These are phyloP conservation scores for Cordylochernes scorpioides DNA, from an alignment of 2,888 invertebrate genomes.

Conservation along the genomic window DNA sequence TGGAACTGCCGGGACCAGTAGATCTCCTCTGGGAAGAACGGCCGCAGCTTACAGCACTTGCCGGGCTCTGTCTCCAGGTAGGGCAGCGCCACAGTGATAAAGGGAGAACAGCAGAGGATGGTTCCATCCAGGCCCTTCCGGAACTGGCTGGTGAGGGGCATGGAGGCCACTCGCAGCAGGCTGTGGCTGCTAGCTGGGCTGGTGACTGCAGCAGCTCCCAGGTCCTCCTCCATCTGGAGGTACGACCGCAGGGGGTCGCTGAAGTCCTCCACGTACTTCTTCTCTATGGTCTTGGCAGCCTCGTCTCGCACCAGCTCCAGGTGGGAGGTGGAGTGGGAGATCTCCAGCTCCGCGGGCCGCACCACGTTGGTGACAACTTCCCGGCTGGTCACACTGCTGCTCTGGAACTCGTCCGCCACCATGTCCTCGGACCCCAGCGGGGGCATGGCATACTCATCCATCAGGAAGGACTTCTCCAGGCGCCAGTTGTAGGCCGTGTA, in stretches of 20 bases:
- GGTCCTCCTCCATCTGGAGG: slow-evolving; percentile 24
- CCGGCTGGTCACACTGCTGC: not conserved
- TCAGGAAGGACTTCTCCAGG: slow-evolving; percentile 61
- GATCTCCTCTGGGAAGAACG: slow-evolving; percentile 41
- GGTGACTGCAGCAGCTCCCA: too few species aligned
- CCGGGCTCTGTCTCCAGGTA: slow-evolving; percentile 63
- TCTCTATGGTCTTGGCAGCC: slow-evolving; percentile 7
- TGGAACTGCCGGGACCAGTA: slow-evolving; percentile 32
- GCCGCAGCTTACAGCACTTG: slow-evolving; percentile 39
- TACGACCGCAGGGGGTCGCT: slow-evolving; percentile 49
- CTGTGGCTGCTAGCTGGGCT: slow-evolving; percentile 5
- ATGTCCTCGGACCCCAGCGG: slow-evolving; percentile 22
- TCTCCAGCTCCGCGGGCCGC: not conserved
- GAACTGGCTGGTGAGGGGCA: slow-evolving; percentile 33
- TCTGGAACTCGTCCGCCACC: not conserved
- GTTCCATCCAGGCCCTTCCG: slow-evolving; percentile 44
- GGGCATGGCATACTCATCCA: slow-evolving; percentile 58
- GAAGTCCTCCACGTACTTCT: slow-evolving; percentile 38
- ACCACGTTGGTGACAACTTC: not conserved
- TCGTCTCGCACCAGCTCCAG: slow-evolving; percentile 4
- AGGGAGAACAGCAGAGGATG: slow-evolving; percentile 56
- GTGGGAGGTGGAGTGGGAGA: not conserved
- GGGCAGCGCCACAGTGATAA: slow-evolving; percentile 52
- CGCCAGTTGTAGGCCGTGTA: slow-evolving; percentile 70
- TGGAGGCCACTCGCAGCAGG: slow-evolving; percentile 11